phyloP scores from a whole-genome alignment of 1,140 invertebrate genomes.

The Ceratoteleas bidentatus region DNA sequence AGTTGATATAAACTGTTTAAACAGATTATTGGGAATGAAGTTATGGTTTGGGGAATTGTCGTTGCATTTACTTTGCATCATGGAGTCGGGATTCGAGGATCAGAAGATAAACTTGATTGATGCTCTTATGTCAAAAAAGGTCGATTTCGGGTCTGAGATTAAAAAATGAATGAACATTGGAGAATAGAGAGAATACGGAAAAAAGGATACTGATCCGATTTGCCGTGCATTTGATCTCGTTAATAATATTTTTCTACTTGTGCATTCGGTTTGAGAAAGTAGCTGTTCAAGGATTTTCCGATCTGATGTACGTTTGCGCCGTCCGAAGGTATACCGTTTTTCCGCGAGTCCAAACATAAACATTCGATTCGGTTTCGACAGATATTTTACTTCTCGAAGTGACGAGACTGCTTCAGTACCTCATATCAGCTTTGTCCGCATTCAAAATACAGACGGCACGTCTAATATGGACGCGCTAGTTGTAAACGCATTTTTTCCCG shows the following conservation, averaged over 20 bases:
- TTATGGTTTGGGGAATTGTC: background rate
- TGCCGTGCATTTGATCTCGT: constrained; percentile 3
- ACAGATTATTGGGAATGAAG: constrained; percentile 3
- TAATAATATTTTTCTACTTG: background rate
- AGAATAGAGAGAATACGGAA: constrained; percentile 9
- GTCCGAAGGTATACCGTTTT: no score
- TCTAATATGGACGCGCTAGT: no score
- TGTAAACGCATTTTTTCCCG: background rate
- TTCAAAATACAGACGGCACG: no score
- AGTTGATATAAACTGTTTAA: background rate
- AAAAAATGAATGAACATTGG: constrained; percentile 4
- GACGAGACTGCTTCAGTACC: no score
- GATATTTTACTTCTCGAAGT: background rate
- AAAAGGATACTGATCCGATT: constrained; percentile 12
- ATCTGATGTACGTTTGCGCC: no score
- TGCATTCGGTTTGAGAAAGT: background rate
- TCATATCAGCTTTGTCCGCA: no score
- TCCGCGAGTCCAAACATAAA: no score
- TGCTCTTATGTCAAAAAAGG: constrained; percentile 11
- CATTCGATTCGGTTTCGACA: no score
- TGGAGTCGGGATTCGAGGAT: background rate
- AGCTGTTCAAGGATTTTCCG: background rate
- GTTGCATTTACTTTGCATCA: no score
- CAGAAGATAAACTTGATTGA: background rate
- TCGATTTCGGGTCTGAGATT: background rate